phyloP scores from a whole-genome alignment of 2,113 vertebrate genomes.

The Gadus chalcogrammus region DNA sequence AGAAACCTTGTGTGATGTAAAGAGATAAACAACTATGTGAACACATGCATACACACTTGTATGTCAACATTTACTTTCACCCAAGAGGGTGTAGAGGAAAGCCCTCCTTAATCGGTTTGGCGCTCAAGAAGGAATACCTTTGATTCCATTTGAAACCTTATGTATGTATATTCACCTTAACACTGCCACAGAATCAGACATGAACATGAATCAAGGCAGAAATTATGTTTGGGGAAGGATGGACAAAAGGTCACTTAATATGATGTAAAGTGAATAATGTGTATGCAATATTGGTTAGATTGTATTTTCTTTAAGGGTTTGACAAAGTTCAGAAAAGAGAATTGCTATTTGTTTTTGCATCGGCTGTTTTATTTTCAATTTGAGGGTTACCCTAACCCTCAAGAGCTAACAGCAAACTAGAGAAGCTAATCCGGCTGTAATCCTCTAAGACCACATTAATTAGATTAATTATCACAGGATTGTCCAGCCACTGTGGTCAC shows the following conservation, averaged over 20 bases:
- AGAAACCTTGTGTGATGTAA: neutral
- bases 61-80: neutral
- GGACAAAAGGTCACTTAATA: no score
- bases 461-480: constrained; percentile 47
- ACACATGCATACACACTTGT: neutral
- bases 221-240: no score
- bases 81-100: neutral
- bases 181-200: no score
- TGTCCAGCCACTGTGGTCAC: constrained; percentile 13
- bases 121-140: neutral
- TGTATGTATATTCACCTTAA: no score
- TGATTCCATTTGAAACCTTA: no score
- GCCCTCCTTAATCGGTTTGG: neutral
- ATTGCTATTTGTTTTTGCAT: no score
- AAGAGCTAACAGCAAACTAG: constrained; percentile 16
- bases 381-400: no score
- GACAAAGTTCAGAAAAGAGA: no score
- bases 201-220: no score
- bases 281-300: no score
- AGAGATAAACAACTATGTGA: neutral
- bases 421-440: constrained; percentile 68
- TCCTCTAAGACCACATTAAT: constrained; percentile 71
- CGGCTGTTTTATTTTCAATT: constrained; percentile 1
- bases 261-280: no score
- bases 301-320: no score